Base-by-base conservation (phyloP, 2,113 vertebrate genomes). In the Rousettus leschenaultii region DNA sequence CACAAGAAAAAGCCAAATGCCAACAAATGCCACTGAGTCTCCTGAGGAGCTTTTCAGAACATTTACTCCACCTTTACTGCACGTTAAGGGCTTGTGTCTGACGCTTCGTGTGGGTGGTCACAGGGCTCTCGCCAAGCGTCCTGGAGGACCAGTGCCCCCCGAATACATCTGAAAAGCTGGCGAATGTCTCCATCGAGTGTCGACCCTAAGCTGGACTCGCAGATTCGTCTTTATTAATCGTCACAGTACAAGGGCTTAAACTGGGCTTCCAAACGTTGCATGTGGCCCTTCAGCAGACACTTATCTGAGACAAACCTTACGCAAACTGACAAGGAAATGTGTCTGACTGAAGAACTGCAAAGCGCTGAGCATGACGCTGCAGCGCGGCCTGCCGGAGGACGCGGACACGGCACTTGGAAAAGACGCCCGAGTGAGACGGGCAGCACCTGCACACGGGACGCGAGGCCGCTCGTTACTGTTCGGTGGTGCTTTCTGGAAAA, bases 361-460 rank as follows among this genome's bases (percentile, higher is more conserved):
- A 26, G 1, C 19, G 40, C n/a, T 16, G 15, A 35, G 53, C 1
- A 22, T 16, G n/a, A 24, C 21, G 7, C 11, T 1, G 11, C 61
- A 28, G 40, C 61, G 26, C 0, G 10, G 9, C 2, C 35, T 16
- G n/a, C 7, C 0, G n/a, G 10, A 12, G 33, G 38, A 21, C 0
- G 9, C 30, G 28, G 35, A 35, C 15, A 10, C 1, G 0, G 59
- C 18, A 0, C 57, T 7, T 38, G 55, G 57, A 40, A 35, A 33
- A 14, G 2, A 2, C 0, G 4, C 55, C 51, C 8, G 4, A 6
- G 6, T 13, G 14, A 13, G 63, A 24, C 18, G 0, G 0, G 22
- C 38, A 0, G 30, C 48, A 38, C 74, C 12, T 5, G 19, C 63
- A 57, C 6, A 0, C 2, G n/a, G 14, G 9, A 21, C 1, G 2